Evolutionary conservation across 35 echinoderm and acorn worm species (phyloP).

Genomic region (Eucidaris tribuloides): DNA sequence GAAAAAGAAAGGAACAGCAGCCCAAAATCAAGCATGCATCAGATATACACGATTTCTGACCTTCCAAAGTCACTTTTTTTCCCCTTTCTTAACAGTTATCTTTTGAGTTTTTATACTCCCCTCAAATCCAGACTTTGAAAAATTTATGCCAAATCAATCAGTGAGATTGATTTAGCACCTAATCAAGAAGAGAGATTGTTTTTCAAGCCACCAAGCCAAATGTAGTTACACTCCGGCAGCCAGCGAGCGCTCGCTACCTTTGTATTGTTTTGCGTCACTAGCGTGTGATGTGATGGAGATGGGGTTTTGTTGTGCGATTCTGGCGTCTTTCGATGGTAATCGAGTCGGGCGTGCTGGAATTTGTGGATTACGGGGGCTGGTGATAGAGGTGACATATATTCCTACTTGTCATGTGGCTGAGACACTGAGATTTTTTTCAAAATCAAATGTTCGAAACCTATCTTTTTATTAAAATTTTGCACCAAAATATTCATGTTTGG

Average conservation of each 20-base stretch:
- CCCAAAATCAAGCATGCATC: too few relatives aligned
- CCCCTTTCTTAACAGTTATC: too few relatives aligned
- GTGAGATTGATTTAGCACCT: conserved; percentile 8
- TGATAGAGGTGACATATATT: not conserved
- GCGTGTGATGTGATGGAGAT: too few relatives aligned
- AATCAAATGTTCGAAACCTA: not conserved
- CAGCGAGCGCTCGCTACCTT: not conserved
- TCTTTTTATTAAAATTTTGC: not conserved
- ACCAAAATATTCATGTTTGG: not conserved
- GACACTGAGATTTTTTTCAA: not conserved
- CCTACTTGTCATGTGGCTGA: not conserved
- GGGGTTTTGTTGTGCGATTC: not conserved
- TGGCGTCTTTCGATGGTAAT: not conserved
- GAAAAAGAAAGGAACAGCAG: too few relatives aligned
- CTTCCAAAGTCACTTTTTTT: too few relatives aligned
- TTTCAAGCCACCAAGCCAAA: conserved; percentile 24
- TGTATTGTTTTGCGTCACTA: not conserved
- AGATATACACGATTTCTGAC: too few relatives aligned
- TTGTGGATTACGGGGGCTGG: not conserved
- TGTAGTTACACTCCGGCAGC: not conserved
- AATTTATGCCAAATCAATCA: conserved; percentile 8
- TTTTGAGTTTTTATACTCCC: too few relatives aligned
- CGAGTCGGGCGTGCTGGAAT: not conserved
- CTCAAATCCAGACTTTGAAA: too few relatives aligned
- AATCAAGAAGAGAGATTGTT: conserved; percentile 24